Evolutionary conservation across 2,113 vertebrate species (phyloP).

Genomic region (Periophthalmodon schlosseri): DNA sequence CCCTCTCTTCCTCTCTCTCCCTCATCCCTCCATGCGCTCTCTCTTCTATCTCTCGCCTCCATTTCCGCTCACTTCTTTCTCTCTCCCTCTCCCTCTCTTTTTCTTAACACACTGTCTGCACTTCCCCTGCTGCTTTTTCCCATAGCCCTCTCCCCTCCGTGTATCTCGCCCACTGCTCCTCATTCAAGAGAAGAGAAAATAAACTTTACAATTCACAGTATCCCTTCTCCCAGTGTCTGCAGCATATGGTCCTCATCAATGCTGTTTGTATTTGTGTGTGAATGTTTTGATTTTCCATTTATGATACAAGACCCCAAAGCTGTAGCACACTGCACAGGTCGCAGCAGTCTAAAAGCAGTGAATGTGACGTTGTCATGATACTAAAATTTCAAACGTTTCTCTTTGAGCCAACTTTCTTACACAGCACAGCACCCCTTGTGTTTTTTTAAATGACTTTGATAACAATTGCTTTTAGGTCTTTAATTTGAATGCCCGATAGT

Average conservation of each 20-base stretch:
- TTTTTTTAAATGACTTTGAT: no score
- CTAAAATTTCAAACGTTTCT: background rate
- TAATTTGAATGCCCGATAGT: no score
- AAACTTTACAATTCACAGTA: slow-evolving; percentile 57
- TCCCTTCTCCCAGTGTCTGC: slow-evolving; percentile 77
- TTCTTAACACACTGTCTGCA: slow-evolving; percentile 36
- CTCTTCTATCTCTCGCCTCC: slow-evolving; percentile 50
- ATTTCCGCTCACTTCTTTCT: background rate
- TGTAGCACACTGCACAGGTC: background rate
- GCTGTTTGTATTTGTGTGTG: slow-evolving; percentile 39
- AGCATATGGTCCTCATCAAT: slow-evolving; percentile 91
- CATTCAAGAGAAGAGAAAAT: background rate
- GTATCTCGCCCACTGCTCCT: slow-evolving; percentile 46
- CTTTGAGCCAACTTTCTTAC: no score
- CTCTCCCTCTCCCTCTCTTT: slow-evolving; percentile 32
- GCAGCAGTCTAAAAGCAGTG: background rate
- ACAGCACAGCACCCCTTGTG: no score
- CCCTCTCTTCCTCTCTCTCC: slow-evolving; percentile 26
- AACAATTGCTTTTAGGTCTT: no score
- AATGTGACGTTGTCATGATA: background rate
- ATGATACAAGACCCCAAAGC: slow-evolving; percentile 82
- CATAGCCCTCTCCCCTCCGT: slow-evolving; percentile 60
- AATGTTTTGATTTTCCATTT: slow-evolving; percentile 84
- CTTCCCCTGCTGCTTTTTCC: slow-evolving; percentile 61
- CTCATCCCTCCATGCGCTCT: slow-evolving; percentile 15